These are phyloP conservation scores for Mobula hypostoma DNA, from an alignment of 2,113 vertebrate species.

Conservation along the genomic window DNA sequence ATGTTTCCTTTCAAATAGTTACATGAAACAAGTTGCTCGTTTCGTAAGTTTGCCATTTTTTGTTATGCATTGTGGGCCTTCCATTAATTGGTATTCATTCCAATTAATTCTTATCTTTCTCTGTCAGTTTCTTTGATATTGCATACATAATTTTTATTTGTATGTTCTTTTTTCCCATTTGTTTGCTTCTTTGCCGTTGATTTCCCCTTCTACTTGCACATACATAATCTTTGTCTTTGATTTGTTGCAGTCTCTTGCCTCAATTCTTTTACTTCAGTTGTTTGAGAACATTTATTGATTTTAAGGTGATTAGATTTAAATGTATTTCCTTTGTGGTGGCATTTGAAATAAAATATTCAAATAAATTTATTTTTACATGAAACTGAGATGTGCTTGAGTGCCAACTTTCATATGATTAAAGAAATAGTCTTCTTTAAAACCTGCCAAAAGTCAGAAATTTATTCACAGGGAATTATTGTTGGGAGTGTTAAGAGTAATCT, in stretches of 20 bases:
- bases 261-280: not conserved
- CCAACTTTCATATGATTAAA: not conserved
- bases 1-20: not conserved
- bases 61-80: not conserved
- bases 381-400: not conserved
- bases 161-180: not conserved
- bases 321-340: not conserved
- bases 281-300: not conserved
- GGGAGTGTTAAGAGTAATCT: not conserved
- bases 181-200: not conserved
- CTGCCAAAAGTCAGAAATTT: not conserved
- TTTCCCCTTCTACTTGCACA: not conserved
- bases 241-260: not conserved
- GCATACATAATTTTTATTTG: not conserved
- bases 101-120: not conserved
- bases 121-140: not conserved
- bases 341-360: not conserved
- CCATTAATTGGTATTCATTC: not conserved
- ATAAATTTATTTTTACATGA: not conserved
- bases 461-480: constrained; percentile 6
- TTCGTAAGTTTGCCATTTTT: not conserved
- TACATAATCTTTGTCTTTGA: not conserved
- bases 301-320: not conserved
- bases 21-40: not conserved
- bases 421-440: not conserved